Base-by-base conservation (phyloP, 2,888 invertebrate species). In the Hoplodrina blanda region DNA sequence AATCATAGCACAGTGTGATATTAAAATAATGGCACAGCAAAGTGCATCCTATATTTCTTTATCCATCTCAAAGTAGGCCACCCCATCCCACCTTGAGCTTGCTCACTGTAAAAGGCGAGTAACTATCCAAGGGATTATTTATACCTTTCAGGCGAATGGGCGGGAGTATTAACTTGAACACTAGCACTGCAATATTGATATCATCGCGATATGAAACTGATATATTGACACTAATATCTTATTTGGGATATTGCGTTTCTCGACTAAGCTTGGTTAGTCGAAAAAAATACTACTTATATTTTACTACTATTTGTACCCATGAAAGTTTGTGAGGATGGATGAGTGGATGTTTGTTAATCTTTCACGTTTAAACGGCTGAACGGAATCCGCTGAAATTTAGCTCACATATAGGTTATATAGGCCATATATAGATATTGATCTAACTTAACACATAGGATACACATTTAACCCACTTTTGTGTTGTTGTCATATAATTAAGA, bases 41-140 rank as follows among this genome's bases (percentile, higher is more conserved):
- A 59, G n/a, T 33, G 20, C 44, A 50, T 33, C 20, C 57, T 49
- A 11, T 55, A 60, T 52, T 50, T 46, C 25, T 52, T 25, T 19
- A 55, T 60, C 15, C 44, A 50, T 8, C 46, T 53, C 33, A 59
- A 76, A 68, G 57, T 62, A 69, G 57, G 73, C 37, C 56, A 69
- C 13, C 57, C 11, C 46, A 44, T 53, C 19, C 50, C 68, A 30
- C n/a, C 5, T 20, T 19, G n/a, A 68, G 52, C 30, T 3, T 55
- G 25, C 15, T n/a, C 50, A 17, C 75, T 75, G 68, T 56, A 56
- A 73, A 74, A 75, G 60, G 50, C 46, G 44, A 61, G 75, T 75
- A 56, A 61, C 68, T 60, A 74, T 50, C 75, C 46, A 61, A 73
- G 30, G 68, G 60, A 61, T 72, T 72, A 73, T 56, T 41, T 10